Percentiles rank a stretch among this genome's conserved stretches.
These are phyloP conservation scores for Rhizoglyphus robini DNA, from an alignment of 1,140 invertebrate genomes.

Conservation along the genomic window DNA sequence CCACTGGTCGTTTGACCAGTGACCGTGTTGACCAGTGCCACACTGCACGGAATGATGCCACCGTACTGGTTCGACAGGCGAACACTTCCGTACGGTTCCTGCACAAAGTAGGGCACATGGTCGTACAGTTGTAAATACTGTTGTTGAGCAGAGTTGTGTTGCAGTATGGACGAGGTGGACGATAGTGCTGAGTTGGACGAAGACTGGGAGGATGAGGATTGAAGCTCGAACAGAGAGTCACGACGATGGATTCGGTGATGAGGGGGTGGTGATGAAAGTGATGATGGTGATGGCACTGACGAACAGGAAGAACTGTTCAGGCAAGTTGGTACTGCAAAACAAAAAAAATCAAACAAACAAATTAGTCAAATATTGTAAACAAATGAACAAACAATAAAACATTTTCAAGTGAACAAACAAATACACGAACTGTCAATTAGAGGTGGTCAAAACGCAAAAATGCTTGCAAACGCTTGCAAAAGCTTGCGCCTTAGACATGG, in stretches of 20 bases:
- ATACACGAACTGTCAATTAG: too few species aligned
- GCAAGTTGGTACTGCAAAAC: too few species aligned
- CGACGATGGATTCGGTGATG: neutral
- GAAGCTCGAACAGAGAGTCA: neutral
- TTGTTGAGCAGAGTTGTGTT: too few species aligned
- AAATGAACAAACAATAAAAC: too few species aligned
- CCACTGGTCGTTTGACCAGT: neutral
- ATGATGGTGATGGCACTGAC: neutral
- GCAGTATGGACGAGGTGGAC: neutral
- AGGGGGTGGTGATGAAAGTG: neutral
- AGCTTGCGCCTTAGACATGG: too few species aligned
- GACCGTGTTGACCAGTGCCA: neutral
- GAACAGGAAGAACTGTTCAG: too few species aligned
- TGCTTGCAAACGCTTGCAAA: too few species aligned
- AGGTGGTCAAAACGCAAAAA: too few species aligned
- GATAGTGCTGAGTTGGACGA: neutral
- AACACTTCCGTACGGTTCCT: slow-evolving; percentile 2
- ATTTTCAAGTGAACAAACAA: too few species aligned
- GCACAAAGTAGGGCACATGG: neutral
- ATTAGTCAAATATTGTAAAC: too few species aligned
- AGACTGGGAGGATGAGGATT: neutral
- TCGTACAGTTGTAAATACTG: neutral
- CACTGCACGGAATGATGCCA: neutral
- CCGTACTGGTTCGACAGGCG: neutral
- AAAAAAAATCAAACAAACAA: too few species aligned